These are phyloP conservation scores for Thomomys bottae DNA, from an alignment of 2,113 vertebrate species.

Conservation along the genomic window DNA sequence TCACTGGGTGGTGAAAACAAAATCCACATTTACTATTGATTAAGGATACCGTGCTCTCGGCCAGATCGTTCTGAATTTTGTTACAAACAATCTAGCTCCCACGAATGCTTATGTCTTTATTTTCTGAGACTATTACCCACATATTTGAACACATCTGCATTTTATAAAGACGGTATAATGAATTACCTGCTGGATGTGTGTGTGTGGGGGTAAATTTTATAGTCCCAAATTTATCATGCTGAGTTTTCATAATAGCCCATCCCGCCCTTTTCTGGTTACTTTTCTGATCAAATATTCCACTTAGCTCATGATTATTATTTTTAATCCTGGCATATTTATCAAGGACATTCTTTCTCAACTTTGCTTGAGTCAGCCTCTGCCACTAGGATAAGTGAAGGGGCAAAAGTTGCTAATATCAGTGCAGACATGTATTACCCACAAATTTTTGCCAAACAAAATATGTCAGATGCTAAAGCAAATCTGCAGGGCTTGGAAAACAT, in stretches of 20 bases:
- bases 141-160: constrained; percentile 11
- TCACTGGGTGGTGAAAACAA: neutral
- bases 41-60: neutral
- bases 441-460: neutral
- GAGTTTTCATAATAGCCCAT: neutral
- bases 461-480: neutral
- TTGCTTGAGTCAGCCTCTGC: neutral
- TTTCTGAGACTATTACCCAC: neutral
- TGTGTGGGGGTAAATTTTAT: constrained; percentile 8
- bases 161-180: neutral
- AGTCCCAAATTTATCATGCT: neutral
- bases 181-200: neutral
- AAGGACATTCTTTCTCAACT: constrained; percentile 2
- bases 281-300: constrained; percentile 7
- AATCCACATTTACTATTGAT: constrained; percentile 37
- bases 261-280: neutral
- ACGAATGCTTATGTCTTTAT: neutral
- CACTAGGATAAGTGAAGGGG: neutral
- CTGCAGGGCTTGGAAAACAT: neutral
- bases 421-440: neutral
- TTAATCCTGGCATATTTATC: neutral
- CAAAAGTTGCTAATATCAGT: neutral
- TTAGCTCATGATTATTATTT: neutral
- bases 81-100: constrained; percentile 16
- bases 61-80: constrained; percentile 35